phyloP scores from a whole-genome alignment of 2,113 vertebrate genomes.

The Etheostoma cragini region DNA sequence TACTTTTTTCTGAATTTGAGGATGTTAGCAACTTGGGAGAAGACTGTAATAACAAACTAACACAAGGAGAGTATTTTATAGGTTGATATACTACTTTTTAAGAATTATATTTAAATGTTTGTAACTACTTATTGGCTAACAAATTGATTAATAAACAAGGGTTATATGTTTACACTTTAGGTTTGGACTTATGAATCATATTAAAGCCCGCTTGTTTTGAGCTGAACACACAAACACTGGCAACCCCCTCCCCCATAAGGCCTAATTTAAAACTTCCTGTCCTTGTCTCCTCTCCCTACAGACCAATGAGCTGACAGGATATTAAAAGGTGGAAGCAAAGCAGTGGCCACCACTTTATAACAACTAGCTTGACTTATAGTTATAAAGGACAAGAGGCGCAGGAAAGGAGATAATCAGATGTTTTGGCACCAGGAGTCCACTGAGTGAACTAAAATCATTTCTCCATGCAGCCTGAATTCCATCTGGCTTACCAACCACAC shows the following conservation, averaged over 20 bases:
- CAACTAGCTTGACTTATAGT: constrained; percentile 22
- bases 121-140: not conserved
- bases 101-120: not conserved
- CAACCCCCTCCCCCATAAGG: not conserved
- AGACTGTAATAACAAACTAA: not conserved
- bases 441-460: constrained; percentile 54
- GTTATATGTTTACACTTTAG: constrained; percentile 40
- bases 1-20: not conserved
- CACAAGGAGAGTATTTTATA: not conserved
- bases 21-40: not conserved
- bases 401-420: constrained; percentile 54
- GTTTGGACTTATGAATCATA: constrained; percentile 54
- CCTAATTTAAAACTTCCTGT: constrained; percentile 54
- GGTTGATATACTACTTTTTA: not conserved
- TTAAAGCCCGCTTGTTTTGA: constrained; percentile 55
- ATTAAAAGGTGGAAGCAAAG: constrained; percentile 43
- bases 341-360: constrained; percentile 35
- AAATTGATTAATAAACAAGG: not conserved
- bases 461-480: constrained; percentile 58
- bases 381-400: constrained; percentile 17
- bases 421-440: constrained; percentile 39
- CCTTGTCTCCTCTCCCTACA: constrained; percentile 32
- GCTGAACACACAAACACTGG: constrained; percentile 41
- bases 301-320: constrained; percentile 35
- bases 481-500: constrained; percentile 53